phyloP scores from a whole-genome alignment of 1,140 invertebrate species.

The Heliconius himera region DNA sequence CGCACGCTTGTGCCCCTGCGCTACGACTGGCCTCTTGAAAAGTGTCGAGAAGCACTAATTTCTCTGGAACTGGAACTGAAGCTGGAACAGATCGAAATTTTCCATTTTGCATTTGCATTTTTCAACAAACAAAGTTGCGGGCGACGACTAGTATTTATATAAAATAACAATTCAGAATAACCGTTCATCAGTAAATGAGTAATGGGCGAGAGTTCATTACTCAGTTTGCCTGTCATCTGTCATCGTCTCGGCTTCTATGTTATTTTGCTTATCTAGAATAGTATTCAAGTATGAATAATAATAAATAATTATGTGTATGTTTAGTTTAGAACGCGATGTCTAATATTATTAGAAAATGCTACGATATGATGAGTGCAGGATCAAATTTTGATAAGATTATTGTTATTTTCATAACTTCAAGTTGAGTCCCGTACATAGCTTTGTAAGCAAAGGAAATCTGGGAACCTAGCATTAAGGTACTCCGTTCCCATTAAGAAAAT shows the following conservation, averaged over 20 bases:
- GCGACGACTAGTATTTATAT: neutral
- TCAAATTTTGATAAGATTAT: neutral
- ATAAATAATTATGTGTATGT: conserved; percentile 14
- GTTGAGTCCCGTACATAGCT: neutral
- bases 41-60: too few species aligned
- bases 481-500: neutral
- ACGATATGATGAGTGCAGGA: neutral
- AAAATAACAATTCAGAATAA: conserved; percentile 7
- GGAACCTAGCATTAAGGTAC: neutral
- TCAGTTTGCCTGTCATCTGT: conserved; percentile 69
- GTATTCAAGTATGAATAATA: conserved; percentile 43
- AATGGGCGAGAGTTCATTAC: conserved; percentile 63
- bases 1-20: too few species aligned
- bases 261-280: conserved; percentile 45
- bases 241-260: conserved; percentile 49
- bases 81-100: too few species aligned
- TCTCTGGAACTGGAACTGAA: too few species aligned
- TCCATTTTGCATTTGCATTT: too few species aligned
- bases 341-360: too few species aligned
- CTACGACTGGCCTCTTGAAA: too few species aligned
- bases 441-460: neutral
- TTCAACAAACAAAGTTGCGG: too few species aligned
- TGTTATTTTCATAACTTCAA: neutral
- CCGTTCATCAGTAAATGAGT: conserved; percentile 54
- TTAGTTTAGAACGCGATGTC: neutral